A percentile compares a stretch with the other conserved stretches of the same genome.
phyloP scores from a whole-genome alignment of 2,888 invertebrate genomes.

The Laothoe populi region DNA sequence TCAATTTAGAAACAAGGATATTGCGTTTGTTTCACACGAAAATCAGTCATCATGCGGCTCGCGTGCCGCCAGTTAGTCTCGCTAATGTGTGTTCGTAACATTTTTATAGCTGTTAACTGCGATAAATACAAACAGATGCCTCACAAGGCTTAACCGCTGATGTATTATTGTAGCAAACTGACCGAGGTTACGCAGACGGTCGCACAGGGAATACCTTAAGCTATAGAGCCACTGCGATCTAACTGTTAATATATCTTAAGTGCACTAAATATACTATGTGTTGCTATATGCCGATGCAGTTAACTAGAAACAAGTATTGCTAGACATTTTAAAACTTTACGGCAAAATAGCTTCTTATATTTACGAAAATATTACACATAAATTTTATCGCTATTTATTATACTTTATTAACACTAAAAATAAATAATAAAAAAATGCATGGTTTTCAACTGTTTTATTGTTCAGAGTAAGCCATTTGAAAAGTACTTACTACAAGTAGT shows the following conservation, averaged over 20 bases:
- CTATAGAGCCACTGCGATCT: conserved; percentile 10
- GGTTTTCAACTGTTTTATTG: no score
- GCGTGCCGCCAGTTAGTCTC: conserved; percentile 69
- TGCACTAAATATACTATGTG: neutral
- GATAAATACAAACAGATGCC: conserved; percentile 61
- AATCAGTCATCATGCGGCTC: conserved; percentile 58
- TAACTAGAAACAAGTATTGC: neutral
- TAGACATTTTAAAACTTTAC: neutral
- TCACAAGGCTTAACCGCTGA: conserved; percentile 53
- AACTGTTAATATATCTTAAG: conserved; percentile 1
- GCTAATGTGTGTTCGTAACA: conserved; percentile 71
- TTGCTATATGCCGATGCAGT: neutral
- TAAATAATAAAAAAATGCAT: no score
- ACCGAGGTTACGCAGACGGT: conserved; percentile 39
- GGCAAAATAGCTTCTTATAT: no score
- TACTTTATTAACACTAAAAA: no score
- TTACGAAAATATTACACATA: no score
- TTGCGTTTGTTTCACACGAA: conserved; percentile 14
- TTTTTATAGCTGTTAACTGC: conserved; percentile 69
- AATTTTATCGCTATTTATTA: neutral
- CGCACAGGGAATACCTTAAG: conserved; percentile 14
- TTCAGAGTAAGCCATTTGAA: neutral
- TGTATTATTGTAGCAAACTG: conserved; percentile 49
- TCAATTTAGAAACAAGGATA: conserved; percentile 5
- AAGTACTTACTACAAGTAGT: no score